Conservation (phyloP, 1,140 invertebrate species). For the Aphis craccivora region DNA sequence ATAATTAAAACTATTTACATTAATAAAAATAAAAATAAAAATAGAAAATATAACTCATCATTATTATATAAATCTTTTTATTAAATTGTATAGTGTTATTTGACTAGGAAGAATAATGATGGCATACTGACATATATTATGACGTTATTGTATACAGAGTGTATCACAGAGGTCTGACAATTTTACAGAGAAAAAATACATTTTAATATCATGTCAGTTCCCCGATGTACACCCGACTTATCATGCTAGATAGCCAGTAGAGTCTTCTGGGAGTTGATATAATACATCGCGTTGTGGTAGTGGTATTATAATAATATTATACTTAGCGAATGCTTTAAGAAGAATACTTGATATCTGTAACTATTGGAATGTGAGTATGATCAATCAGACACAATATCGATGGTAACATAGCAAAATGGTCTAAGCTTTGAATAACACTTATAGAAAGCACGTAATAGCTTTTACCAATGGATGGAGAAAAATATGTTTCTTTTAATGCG, state of each 20-base stretch:
- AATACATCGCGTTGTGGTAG: neutral
- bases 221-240: neutral
- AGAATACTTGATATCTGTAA: neutral
- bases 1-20: constrained; percentile 51
- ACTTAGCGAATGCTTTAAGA: neutral
- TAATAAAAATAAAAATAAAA: constrained; percentile 46
- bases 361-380: neutral
- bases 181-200: neutral
- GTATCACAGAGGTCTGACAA: neutral
- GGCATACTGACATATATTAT: neutral
- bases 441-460: no score
- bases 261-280: neutral
- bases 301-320: neutral
- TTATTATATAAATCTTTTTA: neutral
- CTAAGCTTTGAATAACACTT: no score
- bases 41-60: constrained; percentile 34
- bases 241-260: neutral
- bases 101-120: constrained; percentile 53
- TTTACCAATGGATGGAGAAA: no score
- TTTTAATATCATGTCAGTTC: neutral
- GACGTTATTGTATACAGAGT: neutral
- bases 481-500: no score
- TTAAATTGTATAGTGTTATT: constrained; percentile 33
- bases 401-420: no score
- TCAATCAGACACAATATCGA: no score